Conservation (phyloP, 2,888 invertebrate species). For the Drosophila subquinaria region DNA sequence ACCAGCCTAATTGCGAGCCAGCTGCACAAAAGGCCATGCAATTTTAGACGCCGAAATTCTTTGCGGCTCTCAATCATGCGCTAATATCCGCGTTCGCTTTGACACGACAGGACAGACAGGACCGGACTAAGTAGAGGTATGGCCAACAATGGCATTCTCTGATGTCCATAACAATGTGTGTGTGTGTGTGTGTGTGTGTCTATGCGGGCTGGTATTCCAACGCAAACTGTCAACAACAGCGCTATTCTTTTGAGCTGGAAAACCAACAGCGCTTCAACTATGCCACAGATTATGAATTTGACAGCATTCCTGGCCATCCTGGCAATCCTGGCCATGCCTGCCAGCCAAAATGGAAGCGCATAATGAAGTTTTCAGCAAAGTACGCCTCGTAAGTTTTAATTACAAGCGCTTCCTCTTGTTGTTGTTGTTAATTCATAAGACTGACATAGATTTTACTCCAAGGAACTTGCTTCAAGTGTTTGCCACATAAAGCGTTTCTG, state of each 20-base stretch:
- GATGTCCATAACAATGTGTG: slow-evolving; percentile 30
- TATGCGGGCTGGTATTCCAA: slow-evolving; percentile 32
- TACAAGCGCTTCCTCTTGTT: slow-evolving; percentile 57
- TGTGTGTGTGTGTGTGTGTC: background rate
- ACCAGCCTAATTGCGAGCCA: slow-evolving; percentile 47
- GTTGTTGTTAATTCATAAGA: slow-evolving; percentile 66
- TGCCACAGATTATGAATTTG: slow-evolving; percentile 76
- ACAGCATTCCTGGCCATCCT: slow-evolving; percentile 55
- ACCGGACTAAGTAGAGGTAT: background rate
- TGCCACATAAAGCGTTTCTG: slow-evolving; percentile 29
- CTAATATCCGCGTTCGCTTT: slow-evolving; percentile 69
- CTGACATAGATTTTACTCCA: slow-evolving; percentile 49
- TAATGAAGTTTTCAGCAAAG: slow-evolving; percentile 74
- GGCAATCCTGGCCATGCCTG: slow-evolving; percentile 11
- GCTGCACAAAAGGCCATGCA: slow-evolving; percentile 70
- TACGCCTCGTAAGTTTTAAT: slow-evolving; percentile 71
- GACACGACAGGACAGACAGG: slow-evolving; percentile 37
- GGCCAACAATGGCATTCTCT: slow-evolving; percentile 34
- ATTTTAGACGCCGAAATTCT: slow-evolving; percentile 26
- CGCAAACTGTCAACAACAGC: slow-evolving; percentile 68
- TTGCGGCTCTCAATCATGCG: slow-evolving; percentile 72
- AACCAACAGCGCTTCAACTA: slow-evolving; percentile 37
- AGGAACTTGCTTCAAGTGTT: slow-evolving; percentile 40
- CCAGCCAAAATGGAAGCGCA: slow-evolving; percentile 32
- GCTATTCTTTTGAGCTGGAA: slow-evolving; percentile 68